Base-by-base conservation (phyloP, 2,888 invertebrate genomes). In the Rugalucina vietnamica region DNA sequence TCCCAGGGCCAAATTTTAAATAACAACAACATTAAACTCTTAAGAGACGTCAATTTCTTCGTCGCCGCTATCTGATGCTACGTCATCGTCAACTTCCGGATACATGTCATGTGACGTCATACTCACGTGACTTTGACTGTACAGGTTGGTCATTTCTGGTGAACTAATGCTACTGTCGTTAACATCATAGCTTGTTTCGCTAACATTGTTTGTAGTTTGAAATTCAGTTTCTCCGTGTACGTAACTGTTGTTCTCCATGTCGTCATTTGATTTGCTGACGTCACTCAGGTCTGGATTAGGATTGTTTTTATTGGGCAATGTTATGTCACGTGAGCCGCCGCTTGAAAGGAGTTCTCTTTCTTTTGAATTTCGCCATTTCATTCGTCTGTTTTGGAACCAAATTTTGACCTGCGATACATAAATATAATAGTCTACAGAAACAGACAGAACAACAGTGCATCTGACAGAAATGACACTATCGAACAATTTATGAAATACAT, bases 331-430 rank as follows among this genome's bases (percentile, higher is more conserved):
- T 10, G 98, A 98, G 1, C 99, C 99, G 0, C 99, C 99, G 29
- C 97, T 97, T 0, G 99, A 98, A 34, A 99, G 96, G 0, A 99
- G 96, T 95, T 99, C 99, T 43, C 99, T 96, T 95, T 99, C 99
- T 95, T 99, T 99, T 4, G 98, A 98, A 95, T 99, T 99, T 78
- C 99, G 96, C 99, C 99, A 99, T 95, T 98, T 99, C 99, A 99
- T 99, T 79, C 99, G 97, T 0, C 99, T 97, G 95, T 99, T 99
- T 96, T 99, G 99, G 95, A 99, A 99, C 97, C 97, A 97, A 85
- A 97, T 97, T 95, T 97, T 97, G 81, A 97, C 97, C 97, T 97
- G 95, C 29, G 95, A 95, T 75, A 39, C 29, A 71, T 65, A 79
- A 65, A 72, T 18, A 57, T 8, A 24, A 69, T 18, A 5, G 5